A percentile compares a stretch with the other conserved stretches of the same genome.
Evolutionary conservation across 2,888 invertebrate genomes (phyloP).

Genomic region (Holacanthella duospinosa): DNA sequence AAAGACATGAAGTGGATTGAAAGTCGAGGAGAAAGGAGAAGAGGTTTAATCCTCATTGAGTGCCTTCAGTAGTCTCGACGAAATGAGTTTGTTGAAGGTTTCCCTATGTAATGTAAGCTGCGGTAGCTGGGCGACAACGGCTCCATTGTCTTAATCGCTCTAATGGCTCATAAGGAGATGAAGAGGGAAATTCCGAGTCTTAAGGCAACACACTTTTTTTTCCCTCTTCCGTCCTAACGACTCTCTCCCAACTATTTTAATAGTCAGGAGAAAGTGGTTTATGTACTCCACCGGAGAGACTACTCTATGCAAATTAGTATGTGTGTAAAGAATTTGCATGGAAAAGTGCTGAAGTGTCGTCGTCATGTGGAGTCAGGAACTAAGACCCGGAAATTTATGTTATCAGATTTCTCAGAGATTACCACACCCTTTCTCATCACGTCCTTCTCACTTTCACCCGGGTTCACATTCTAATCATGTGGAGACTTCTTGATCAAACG

Average conservation of each 20-base stretch:
- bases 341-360: conserved; percentile 38
- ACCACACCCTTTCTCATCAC: conserved; percentile 38
- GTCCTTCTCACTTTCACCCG: conserved; percentile 11
- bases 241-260: not conserved
- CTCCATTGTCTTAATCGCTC: conserved; percentile 24
- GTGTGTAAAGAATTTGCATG: conserved; percentile 39
- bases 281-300: conserved; percentile 22
- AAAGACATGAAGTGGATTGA: conserved; percentile 5
- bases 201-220: conserved; percentile 11
- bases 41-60: conserved; percentile 17
- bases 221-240: conserved; percentile 9
- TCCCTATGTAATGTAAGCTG: not conserved
- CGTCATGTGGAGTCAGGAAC: conserved; percentile 38
- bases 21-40: conserved; percentile 2
- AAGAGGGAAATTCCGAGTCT: conserved; percentile 20
- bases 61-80: not conserved
- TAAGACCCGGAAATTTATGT: conserved; percentile 38
- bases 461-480: not conserved
- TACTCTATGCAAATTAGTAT: conserved; percentile 37
- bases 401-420: conserved; percentile 38
- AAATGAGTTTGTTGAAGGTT: not conserved
- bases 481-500: not conserved
- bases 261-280: conserved; percentile 20
- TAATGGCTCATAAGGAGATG: conserved; percentile 32
- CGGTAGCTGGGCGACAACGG: conserved; percentile 2